Percentiles rank a stretch among this genome's conserved stretches.
These are phyloP conservation scores for Trialeurodes vaporariorum DNA, from an alignment of 1,140 invertebrate species.

Conservation along the genomic window DNA sequence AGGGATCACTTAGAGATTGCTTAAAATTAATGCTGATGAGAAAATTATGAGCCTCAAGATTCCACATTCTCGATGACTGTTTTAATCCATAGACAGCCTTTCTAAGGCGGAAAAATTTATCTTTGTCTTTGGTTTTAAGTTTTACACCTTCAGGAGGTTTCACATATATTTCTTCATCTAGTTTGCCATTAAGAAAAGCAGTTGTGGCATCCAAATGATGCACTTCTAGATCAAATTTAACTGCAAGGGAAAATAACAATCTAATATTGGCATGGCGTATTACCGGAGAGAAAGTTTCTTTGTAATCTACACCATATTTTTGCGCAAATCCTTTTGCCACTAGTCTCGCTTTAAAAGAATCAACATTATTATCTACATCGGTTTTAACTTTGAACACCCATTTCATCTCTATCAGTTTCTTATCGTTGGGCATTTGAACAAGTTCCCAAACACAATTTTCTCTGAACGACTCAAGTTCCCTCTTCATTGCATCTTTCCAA, in stretches of 20 bases:
- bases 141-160: conserved; percentile 28
- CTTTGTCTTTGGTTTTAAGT: conserved; percentile 19
- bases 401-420: conserved; percentile 26
- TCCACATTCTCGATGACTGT: conserved; percentile 30
- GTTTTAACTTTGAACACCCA: conserved; percentile 22
- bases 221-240: conserved; percentile 26
- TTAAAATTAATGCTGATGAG: conserved; percentile 23
- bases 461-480: conserved; percentile 20
- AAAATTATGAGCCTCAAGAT: conserved; percentile 23
- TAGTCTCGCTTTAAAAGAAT: conserved; percentile 31
- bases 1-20: conserved; percentile 9
- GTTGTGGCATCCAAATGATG: conserved; percentile 32
- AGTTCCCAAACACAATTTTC: conserved; percentile 30
- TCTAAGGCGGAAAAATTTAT: conserved; percentile 24
- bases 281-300: conserved; percentile 31
- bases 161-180: conserved; percentile 35
- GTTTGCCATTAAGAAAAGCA: conserved; percentile 34
- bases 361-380: too few relatives aligned
- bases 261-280: conserved; percentile 29
- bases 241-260: conserved; percentile 30
- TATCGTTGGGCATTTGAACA: conserved; percentile 24
- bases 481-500: conserved; percentile 21
- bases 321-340: conserved; percentile 37
- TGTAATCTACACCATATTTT: conserved; percentile 28
- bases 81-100: conserved; percentile 32